Evolutionary conservation across 2,113 vertebrate genomes (phyloP).

Genomic region (Alexandromys fortis): DNA sequence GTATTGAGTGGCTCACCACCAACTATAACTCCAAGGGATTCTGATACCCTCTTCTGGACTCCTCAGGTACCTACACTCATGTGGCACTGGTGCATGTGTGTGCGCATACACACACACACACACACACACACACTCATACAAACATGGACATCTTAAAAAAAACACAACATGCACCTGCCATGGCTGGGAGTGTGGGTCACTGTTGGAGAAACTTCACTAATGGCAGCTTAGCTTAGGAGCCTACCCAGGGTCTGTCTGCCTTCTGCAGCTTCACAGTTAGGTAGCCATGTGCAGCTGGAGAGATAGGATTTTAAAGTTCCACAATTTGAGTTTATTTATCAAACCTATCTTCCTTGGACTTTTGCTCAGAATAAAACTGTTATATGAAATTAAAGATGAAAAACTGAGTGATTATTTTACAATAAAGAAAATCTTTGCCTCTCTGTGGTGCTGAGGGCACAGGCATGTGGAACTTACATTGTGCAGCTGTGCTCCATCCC

Average conservation of each 20-base stretch:
- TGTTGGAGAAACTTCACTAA: not conserved
- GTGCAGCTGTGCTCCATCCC: not conserved
- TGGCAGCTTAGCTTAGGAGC: not conserved
- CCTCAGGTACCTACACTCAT: not conserved
- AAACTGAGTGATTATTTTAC: not conserved
- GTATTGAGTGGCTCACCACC: not conserved
- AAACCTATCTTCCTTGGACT: not conserved
- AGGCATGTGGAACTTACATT: not conserved
- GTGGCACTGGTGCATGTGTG: not conserved
- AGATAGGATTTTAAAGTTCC: constrained; percentile 28
- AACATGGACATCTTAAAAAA: not conserved
- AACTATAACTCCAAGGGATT: not conserved
- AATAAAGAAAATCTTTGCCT: not conserved
- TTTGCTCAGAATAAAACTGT: not conserved
- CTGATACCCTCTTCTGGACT: not conserved
- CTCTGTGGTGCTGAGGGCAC: not conserved
- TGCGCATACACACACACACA: not conserved
- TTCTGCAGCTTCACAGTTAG: not conserved
- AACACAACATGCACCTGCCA: no score
- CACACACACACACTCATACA: no score
- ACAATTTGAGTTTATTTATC: not conserved
- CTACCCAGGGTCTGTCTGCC: not conserved
- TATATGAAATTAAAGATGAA: not conserved
- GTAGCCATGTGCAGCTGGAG: not conserved
- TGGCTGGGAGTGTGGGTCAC: not conserved